Percentiles rank a stretch among this genome's conserved stretches.
Conservation (phyloP, 2,113 vertebrate genomes). For the Pseudorhombus dupliciocellatus region DNA sequence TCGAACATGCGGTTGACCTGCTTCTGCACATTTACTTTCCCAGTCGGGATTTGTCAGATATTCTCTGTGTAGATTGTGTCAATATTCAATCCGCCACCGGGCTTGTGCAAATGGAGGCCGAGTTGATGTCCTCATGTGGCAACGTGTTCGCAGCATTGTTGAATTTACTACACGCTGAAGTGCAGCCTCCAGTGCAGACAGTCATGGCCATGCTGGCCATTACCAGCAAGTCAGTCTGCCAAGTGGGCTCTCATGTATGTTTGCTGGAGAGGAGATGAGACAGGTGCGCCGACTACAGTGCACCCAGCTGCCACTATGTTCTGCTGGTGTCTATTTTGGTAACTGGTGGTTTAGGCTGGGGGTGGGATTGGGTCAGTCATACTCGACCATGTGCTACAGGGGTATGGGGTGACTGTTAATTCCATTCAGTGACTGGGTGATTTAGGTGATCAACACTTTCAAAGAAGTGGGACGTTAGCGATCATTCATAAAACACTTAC, state of each 20-base stretch:
- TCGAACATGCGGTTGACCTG: constrained; percentile 13
- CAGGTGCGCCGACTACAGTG: constrained; percentile 69
- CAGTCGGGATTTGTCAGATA: neutral
- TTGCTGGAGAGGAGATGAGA: constrained; percentile 64
- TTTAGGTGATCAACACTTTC: neutral
- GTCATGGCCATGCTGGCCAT: neutral
- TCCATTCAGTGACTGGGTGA: neutral
- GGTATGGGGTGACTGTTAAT: neutral
- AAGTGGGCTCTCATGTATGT: constrained; percentile 44
- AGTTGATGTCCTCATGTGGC: neutral
- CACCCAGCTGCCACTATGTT: constrained; percentile 74
- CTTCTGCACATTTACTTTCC: neutral
- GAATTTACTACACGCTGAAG: no score
- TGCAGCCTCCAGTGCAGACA: neutral
- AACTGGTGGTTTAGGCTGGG: constrained; percentile 53
- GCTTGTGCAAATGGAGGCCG: no score
- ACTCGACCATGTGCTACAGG: constrained; percentile 17
- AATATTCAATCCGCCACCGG: no score
- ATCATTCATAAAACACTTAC: no score
- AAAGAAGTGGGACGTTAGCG: no score
- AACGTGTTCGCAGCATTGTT: neutral
- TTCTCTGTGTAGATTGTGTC: no score
- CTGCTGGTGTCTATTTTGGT: constrained; percentile 79
- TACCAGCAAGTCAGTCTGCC: constrained; percentile 9
- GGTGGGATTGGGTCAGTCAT: constrained; percentile 53